Conservation (phyloP, 2,888 invertebrate genomes). For the Tenthredo livida region DNA sequence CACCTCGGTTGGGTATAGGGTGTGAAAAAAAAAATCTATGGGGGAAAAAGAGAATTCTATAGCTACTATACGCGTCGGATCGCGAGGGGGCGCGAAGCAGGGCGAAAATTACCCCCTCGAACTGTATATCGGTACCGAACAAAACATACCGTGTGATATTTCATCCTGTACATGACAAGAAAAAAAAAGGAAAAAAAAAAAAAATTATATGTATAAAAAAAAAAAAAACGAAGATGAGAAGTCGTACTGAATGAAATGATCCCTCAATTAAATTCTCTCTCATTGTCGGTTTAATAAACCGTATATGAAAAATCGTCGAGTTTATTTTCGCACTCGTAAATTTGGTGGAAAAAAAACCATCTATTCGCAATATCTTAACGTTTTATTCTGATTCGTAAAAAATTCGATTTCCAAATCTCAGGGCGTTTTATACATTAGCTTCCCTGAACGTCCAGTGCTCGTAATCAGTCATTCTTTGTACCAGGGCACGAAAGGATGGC, state of each 20-base stretch:
- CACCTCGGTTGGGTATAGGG: not conserved
- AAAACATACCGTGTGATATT: not conserved
- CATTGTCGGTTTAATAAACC: not conserved
- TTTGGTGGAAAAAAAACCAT: not conserved
- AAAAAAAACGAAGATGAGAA: not conserved
- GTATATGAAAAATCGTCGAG: not conserved
- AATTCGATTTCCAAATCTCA: too few species aligned
- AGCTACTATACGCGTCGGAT: not conserved
- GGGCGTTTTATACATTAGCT: not conserved
- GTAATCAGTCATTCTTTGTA: conserved; percentile 6
- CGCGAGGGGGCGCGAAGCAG: not conserved
- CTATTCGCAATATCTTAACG: too few species aligned
- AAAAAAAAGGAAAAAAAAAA: not conserved
- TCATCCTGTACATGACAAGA: not conserved
- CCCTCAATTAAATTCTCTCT: not conserved
- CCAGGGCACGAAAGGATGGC: not conserved
- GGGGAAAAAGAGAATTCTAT: not conserved
- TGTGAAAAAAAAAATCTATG: not conserved
- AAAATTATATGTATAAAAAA: not conserved
- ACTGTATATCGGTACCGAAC: not conserved
- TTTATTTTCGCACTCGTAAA: not conserved
- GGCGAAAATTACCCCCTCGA: not conserved
- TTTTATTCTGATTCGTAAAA: too few species aligned
- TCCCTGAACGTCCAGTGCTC: not conserved
- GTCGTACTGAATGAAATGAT: not conserved